A percentile compares a stretch with the other conserved stretches of the same genome.
These are phyloP conservation scores for Scaptomyza flava DNA, from an alignment of 2,888 invertebrate genomes.

Conservation along the genomic window DNA sequence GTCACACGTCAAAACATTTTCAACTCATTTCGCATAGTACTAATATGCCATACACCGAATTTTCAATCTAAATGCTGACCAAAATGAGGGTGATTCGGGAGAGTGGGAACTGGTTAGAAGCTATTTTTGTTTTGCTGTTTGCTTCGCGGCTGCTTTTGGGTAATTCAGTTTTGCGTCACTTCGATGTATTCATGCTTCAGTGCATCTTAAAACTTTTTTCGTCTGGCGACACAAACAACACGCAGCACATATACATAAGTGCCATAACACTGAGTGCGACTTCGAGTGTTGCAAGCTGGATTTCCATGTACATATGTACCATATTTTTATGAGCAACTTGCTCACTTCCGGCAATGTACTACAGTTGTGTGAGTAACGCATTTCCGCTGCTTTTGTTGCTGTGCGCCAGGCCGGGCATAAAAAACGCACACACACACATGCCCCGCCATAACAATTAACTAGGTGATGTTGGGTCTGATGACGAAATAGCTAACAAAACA, in stretches of 20 bases:
- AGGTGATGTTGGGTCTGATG: conserved; percentile 56
- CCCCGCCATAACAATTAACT: conserved; percentile 37
- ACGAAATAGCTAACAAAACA: conserved; percentile 44
- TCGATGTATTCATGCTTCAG: conserved; percentile 48
- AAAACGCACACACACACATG: background rate
- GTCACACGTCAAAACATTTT: conserved; percentile 59
- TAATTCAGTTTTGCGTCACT: conserved; percentile 50
- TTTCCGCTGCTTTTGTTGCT: conserved; percentile 65
- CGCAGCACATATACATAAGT: conserved; percentile 9
- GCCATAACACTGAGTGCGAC: conserved; percentile 6
- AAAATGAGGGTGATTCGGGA: background rate
- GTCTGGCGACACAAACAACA: conserved; percentile 39
- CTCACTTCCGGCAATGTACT: conserved; percentile 48
- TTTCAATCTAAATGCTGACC: conserved; percentile 20
- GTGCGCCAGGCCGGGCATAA: conserved; percentile 28
- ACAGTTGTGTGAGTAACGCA: conserved; percentile 52
- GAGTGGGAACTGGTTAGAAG: background rate
- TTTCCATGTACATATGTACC: background rate
- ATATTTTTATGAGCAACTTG: conserved; percentile 44
- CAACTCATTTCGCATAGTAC: conserved; percentile 38
- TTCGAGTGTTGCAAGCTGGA: conserved; percentile 38
- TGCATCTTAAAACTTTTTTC: conserved; percentile 45
- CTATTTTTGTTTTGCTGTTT: conserved; percentile 11
- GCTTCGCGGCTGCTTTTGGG: conserved; percentile 30
- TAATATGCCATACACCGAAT: background rate